These are phyloP conservation scores for Heterodera carotae DNA, from an alignment of 1,140 invertebrate genomes.

Conservation along the genomic window DNA sequence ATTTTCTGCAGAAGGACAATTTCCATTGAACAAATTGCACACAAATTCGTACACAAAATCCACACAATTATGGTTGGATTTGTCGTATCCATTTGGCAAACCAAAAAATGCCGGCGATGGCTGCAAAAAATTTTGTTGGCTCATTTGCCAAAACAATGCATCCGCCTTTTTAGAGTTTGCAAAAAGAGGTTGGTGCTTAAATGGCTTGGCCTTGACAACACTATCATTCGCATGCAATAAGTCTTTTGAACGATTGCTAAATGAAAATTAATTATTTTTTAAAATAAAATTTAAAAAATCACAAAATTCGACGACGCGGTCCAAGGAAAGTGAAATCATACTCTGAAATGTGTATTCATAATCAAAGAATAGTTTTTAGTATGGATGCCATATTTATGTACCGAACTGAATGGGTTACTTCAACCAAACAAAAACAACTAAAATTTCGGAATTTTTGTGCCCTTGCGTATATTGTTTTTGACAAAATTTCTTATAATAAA, in stretches of 20 bases:
- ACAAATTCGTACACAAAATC: conserved; percentile 4
- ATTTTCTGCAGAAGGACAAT: not conserved
- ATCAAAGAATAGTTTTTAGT: not conserved
- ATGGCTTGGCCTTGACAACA: not conserved
- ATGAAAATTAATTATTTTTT: not conserved
- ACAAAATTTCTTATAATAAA: too few species aligned
- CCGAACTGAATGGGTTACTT: not conserved
- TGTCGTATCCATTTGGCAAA: not conserved
- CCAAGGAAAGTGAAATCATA: not conserved
- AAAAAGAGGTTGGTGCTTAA: not conserved
- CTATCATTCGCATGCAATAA: not conserved
- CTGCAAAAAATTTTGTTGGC: not conserved
- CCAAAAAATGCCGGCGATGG: not conserved
- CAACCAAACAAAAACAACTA: not conserved
- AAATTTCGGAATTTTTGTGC: too few species aligned
- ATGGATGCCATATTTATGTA: too few species aligned
- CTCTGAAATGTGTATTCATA: not conserved
- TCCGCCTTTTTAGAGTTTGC: not conserved
- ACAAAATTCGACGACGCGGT: not conserved
- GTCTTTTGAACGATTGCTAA: not conserved
- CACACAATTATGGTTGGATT: not conserved
- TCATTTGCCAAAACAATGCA: not conserved
- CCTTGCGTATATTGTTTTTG: too few species aligned
- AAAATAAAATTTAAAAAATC: not conserved
- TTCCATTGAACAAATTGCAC: not conserved